Base-by-base conservation (phyloP, 2,888 invertebrate species). In the Idaea dimidiata region DNA sequence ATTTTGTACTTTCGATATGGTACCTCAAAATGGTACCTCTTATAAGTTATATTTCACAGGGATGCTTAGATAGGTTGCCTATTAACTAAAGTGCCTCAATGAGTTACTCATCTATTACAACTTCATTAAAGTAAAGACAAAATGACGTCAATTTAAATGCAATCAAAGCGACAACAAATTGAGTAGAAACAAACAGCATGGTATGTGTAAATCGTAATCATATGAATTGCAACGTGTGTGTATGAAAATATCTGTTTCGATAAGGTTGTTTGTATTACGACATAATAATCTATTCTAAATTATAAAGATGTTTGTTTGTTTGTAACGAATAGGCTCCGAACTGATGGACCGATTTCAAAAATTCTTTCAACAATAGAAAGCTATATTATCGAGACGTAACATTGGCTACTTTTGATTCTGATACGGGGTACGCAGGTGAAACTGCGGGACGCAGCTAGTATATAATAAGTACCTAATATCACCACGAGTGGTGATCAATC, bases 141-240 rank as follows among this genome's bases (percentile, higher is more conserved):
- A 81, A 76, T 72, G 75, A 78, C 79, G 72, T 78, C 86, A 88
- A 87, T 88, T 85, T 87, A 83, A 88, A 86, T 60, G 84, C 83
- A 86, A 88, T 88, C 84, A 84, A 82, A 84, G 84, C 81, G 76
- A 82, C 76, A 71, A 62, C 68, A 75, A 77, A 80, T 82, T 78
- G 80, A 66, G 76, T 78, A 78, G 79, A 85, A 79, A 83, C 78
- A 83, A 82, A 83, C 79, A 70, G 71, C 82, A 82, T 81, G n/a
- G n/a, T 85, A 83, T 80, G 79, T 79, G 78, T 82, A 83, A 86
- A 81, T 83, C 75, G 77, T 81, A 82, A 82, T 82, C 80, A 78
- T 81, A 82, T 75, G 83, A 88, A 88, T 86, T 87, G 80, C 82
- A 63, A 77, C 80, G 81, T 83, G 84, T 85, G 73, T 78, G 81